Conservation (phyloP, 2,888 invertebrate species). For the Blastobasis lacticolella region DNA sequence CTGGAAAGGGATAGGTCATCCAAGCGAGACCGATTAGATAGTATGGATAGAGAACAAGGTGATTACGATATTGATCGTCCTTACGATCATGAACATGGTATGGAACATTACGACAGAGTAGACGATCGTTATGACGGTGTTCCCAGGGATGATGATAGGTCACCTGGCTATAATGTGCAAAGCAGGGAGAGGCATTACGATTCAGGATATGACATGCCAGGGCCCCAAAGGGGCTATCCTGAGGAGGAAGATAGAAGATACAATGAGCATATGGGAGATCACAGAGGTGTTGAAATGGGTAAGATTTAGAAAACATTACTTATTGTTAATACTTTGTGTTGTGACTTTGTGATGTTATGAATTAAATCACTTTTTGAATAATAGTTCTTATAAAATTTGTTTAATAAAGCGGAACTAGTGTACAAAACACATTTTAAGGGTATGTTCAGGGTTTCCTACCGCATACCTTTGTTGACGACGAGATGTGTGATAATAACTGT, state of each 20-base stretch:
- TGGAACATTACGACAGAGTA: conserved; percentile 67
- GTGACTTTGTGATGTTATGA: no score
- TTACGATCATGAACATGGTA: conserved; percentile 62
- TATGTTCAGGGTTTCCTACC: no score
- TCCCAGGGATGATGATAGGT: conserved; percentile 60
- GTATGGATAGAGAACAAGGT: conserved; percentile 62
- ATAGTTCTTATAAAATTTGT: no score
- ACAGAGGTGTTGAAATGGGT: conserved; percentile 62
- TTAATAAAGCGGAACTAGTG: no score
- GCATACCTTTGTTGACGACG: no score
- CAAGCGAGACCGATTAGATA: conserved; percentile 62
- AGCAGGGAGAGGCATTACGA: conserved; percentile 66
- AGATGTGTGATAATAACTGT: no score
- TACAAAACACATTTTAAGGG: no score
- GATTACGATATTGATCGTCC: conserved; percentile 65
- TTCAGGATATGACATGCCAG: conserved; percentile 57
- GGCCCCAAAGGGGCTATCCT: conserved; percentile 63
- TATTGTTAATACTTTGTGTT: no score
- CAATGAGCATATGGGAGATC: conserved; percentile 60
- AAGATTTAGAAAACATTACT: conserved; percentile 12
- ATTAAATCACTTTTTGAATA: no score
- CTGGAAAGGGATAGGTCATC: conserved; percentile 68
- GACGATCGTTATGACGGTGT: conserved; percentile 63
- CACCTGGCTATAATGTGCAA: conserved; percentile 55
- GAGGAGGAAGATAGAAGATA: conserved; percentile 72